Conservation (phyloP, 2,797 vertebrate species). For the Phalloptychus januarius region DNA sequence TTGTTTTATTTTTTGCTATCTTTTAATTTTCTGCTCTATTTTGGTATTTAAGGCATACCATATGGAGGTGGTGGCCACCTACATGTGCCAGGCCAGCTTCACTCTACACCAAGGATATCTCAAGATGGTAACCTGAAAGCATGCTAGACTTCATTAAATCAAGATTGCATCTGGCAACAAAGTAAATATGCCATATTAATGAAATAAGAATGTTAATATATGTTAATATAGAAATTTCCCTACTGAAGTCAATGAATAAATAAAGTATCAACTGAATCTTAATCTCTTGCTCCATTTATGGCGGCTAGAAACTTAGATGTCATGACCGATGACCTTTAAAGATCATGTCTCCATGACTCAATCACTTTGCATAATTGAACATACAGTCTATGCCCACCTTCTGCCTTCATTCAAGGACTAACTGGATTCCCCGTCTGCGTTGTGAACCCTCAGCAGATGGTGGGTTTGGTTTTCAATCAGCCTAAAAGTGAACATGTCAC, state of each 20-base stretch:
- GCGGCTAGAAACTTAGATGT: neutral
- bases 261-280: neutral
- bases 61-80: neutral
- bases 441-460: neutral
- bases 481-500: neutral
- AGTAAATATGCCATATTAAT: neutral
- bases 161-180: neutral
- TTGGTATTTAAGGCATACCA: neutral
- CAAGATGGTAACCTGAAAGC: neutral
- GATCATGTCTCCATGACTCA: neutral
- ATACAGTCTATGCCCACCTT: neutral
- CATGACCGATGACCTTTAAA: neutral
- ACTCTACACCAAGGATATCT: neutral
- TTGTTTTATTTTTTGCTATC: neutral
- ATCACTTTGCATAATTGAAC: neutral
- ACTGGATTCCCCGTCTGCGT: neutral
- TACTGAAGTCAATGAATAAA: neutral
- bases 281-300: neutral
- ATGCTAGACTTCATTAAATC: neutral
- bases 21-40: neutral
- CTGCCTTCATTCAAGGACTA: no score
- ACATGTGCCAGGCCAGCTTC: neutral
- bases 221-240: neutral
- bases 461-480: neutral
- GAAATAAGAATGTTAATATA: neutral